Base-by-base conservation (phyloP, 2,797 vertebrate species). In the Nasua narica region DNA sequence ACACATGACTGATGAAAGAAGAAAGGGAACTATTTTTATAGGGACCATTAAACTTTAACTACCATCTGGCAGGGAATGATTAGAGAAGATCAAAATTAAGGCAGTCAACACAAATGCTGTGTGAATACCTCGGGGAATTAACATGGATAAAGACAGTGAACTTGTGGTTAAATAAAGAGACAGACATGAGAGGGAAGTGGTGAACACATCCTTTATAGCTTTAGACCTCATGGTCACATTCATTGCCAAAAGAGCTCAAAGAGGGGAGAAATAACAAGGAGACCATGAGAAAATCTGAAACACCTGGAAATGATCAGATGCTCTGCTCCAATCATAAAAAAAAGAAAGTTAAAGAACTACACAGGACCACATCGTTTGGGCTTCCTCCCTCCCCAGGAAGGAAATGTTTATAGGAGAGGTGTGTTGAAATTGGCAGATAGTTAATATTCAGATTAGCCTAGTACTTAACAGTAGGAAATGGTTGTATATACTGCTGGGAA, bases 51-150 rank as follows among this genome's bases (percentile, higher is more conserved):
- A 99, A 99, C 97, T 99, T 99, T 99, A 99, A 99, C 98, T 98
- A 98, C 98, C 98, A 99, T 99, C 99, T 99, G 99, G 98, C 98
- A 98, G 97, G 96, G 98, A 98, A 98, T 99, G 98, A 99, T 99
- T 99, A 99, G 98, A 98, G 98, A 98, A 99, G 98, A 99, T 98
- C 98, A 99, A 99, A 99, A 99, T 99, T 99, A 99, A 99, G 97
- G 98, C 98, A 98, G 98, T 99, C 98, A 99, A 99, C 98, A 98
- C 98, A 99, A 99, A 99, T 97, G 98, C 98, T 98, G 97, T 98
- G 98, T 95, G 96, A 98, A 98, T 98, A 98, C 99, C 98, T 98
- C 97, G 96, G 98, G 98, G 99, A 98, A 98, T 98, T 98, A 98
- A 98, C 97, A 96, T 97, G 98, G 97, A 97, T 97, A 97, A 98